phyloP scores from a whole-genome alignment of 2,797 vertebrate genomes.

The Carapus acus region DNA sequence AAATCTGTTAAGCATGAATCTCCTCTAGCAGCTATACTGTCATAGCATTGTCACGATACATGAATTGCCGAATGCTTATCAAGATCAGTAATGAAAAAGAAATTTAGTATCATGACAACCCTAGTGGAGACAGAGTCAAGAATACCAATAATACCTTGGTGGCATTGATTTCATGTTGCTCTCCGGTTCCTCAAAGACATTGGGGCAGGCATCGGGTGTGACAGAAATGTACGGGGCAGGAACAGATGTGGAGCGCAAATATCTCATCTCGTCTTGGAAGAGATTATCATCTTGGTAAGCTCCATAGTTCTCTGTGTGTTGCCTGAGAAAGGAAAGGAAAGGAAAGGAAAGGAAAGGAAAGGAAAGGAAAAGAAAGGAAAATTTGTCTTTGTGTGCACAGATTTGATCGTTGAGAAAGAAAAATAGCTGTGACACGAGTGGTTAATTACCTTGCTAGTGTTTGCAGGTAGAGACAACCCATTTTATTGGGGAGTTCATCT shows the following conservation, averaged over 20 bases:
- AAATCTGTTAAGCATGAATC: too few relatives aligned
- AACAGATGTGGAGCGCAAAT: slow-evolving; percentile 94
- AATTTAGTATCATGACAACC: too few relatives aligned
- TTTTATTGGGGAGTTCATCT: slow-evolving; percentile 92
- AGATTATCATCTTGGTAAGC: slow-evolving; percentile 96
- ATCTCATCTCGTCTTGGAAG: slow-evolving; percentile 98
- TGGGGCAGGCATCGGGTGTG: slow-evolving; percentile 95
- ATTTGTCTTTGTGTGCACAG: too few relatives aligned
- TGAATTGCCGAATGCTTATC: too few relatives aligned
- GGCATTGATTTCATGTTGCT: slow-evolving; percentile 99
- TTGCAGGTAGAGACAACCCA: slow-evolving; percentile 96
- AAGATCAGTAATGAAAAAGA: too few relatives aligned
- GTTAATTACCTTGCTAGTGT: slow-evolving; percentile 87
- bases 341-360: too few relatives aligned
- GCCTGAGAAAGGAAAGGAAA: too few relatives aligned
- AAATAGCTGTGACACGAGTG: too few relatives aligned
- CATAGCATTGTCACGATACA: too few relatives aligned
- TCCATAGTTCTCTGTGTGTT: slow-evolving; percentile 96
- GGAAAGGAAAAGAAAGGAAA: too few relatives aligned
- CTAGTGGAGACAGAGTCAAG: background rate
- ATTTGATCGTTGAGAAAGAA: too few relatives aligned
- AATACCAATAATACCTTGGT: slow-evolving; percentile 79
- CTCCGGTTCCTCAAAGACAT: slow-evolving; percentile 96
- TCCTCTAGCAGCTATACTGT: too few relatives aligned
- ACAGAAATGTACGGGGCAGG: slow-evolving; percentile 98